A percentile compares a stretch with the other conserved stretches of the same genome.
phyloP scores from a whole-genome alignment of 2,888 invertebrate species.

The Dexiosoma caninum region DNA sequence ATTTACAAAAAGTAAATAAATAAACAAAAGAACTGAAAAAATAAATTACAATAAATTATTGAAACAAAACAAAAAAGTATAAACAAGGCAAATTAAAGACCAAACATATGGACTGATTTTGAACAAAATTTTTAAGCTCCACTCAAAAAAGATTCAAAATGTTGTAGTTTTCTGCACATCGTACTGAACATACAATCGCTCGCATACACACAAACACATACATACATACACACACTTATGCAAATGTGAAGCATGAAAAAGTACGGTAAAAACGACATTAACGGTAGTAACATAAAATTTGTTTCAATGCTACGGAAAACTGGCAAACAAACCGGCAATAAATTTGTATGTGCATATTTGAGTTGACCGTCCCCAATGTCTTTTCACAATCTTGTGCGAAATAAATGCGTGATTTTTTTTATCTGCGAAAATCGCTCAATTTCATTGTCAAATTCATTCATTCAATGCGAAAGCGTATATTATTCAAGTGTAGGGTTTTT shows the following conservation, averaged over 20 bases:
- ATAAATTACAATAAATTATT: constrained; percentile 2
- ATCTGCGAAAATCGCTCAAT: constrained; percentile 29
- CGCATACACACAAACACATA: too few relatives aligned
- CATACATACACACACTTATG: not conserved
- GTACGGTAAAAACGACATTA: not conserved
- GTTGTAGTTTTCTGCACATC: not conserved
- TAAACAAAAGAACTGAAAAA: not conserved
- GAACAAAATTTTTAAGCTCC: not conserved
- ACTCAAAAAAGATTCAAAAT: not conserved
- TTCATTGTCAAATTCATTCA: constrained; percentile 39
- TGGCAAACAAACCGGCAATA: constrained; percentile 8
- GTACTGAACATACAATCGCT: not conserved
- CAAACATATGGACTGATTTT: constrained; percentile 49
- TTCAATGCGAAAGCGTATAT: not conserved
- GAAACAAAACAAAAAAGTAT: constrained; percentile 18
- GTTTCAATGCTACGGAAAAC: constrained; percentile 18
- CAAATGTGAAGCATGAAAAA: not conserved
- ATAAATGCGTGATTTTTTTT: constrained; percentile 10
- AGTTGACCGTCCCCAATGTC: not conserved
- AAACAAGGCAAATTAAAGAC: constrained; percentile 29
- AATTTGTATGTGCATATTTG: too few relatives aligned
- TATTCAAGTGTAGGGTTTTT: constrained; percentile 5
- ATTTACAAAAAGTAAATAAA: constrained; percentile 2
- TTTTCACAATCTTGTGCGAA: not conserved
- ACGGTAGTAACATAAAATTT: not conserved